Conservation (phyloP, 1,140 invertebrate genomes). For the Tetramorium alpestre region DNA sequence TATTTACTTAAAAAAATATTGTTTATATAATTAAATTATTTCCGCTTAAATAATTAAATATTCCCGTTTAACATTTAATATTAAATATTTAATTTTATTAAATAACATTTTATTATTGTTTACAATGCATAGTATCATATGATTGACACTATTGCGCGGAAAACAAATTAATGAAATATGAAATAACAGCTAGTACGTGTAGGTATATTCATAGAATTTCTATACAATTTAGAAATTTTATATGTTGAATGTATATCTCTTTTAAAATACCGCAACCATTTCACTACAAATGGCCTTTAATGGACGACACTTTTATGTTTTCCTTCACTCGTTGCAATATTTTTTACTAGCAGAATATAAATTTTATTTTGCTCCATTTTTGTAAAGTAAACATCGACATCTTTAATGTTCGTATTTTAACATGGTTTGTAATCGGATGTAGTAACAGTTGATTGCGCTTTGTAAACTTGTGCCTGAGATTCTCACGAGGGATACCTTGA, state of each 20-base stretch:
- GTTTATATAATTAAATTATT: neutral
- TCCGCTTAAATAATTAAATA: neutral
- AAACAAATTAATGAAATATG: neutral
- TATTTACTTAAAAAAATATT: neutral
- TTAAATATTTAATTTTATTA: too few species aligned
- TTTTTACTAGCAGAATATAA: constrained; percentile 4
- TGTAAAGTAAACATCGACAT: neutral
- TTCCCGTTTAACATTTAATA: neutral
- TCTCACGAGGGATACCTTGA: neutral
- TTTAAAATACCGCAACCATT: constrained; percentile 26
- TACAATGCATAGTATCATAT: neutral
- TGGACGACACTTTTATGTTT: neutral
- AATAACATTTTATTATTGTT: neutral
- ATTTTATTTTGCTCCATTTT: neutral
- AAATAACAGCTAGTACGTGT: neutral
- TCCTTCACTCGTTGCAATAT: neutral
- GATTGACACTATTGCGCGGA: neutral
- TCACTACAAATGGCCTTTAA: constrained; percentile 35
- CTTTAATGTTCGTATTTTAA: constrained; percentile 19
- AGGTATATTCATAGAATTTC: neutral
- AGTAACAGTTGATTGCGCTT: constrained; percentile 44
- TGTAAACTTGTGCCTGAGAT: constrained; percentile 1
- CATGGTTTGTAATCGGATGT: neutral
- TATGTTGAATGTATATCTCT: constrained; percentile 16
- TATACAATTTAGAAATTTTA: constrained; percentile 1